These are phyloP conservation scores for Regulus satrapa DNA, from an alignment of 2,113 vertebrate species.

Conservation along the genomic window DNA sequence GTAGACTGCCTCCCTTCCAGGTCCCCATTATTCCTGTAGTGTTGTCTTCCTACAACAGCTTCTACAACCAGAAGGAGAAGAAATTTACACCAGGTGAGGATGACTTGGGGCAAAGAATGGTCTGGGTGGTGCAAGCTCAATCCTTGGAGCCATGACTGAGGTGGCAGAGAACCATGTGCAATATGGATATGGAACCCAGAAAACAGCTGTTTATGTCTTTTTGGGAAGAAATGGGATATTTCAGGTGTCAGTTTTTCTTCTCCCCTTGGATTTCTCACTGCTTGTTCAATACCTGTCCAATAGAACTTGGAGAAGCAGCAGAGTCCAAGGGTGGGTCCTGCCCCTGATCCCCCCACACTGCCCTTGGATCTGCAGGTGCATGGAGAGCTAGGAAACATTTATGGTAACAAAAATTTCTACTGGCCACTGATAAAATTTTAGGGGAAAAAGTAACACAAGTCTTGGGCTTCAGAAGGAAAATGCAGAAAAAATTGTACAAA, in stretches of 20 bases:
- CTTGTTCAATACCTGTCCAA: neutral
- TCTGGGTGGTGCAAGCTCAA: neutral
- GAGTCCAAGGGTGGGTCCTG: neutral
- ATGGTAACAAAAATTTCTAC: neutral
- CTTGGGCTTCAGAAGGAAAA: neutral
- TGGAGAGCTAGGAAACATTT: neutral
- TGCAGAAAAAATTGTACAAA: neutral
- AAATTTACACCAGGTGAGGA: conserved; percentile 73
- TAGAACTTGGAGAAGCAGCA: neutral
- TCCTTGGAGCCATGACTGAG: neutral
- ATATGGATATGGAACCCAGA: neutral
- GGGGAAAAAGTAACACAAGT: neutral
- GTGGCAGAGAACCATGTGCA: fast-evolving
- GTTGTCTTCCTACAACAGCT: conserved; percentile 74
- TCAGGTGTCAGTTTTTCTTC: neutral
- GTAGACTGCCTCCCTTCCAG: conserved; percentile 14
- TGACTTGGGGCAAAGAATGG: neutral
- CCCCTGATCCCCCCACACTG: neutral
- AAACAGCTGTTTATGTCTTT: neutral
- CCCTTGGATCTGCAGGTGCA: neutral
- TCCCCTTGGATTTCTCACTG: neutral
- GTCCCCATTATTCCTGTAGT: conserved; percentile 76
- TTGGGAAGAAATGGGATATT: neutral
- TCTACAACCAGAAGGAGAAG: conserved; percentile 74
- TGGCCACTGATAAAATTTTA: neutral